A percentile compares a stretch with the other conserved stretches of the same genome.
phyloP scores from a whole-genome alignment of 2,113 vertebrate genomes.

The Eolophus roseicapilla region DNA sequence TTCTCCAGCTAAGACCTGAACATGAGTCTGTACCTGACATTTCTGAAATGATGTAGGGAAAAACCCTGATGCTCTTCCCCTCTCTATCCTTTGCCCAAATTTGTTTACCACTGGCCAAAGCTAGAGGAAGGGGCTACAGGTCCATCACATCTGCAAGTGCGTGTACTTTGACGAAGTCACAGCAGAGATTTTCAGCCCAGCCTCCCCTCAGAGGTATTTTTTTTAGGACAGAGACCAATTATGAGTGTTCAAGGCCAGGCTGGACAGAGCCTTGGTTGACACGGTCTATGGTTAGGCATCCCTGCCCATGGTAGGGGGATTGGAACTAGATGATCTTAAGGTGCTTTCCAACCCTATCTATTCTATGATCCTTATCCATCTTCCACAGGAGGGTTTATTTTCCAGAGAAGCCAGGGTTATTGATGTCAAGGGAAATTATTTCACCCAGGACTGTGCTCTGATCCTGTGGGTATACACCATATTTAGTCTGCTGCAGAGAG shows the following conservation, averaged over 20 bases:
- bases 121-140: neutral
- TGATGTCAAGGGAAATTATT: conserved; percentile 56
- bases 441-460: conserved; percentile 17
- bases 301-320: no score
- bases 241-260: neutral
- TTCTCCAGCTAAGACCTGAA: neutral
- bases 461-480: conserved; percentile 82
- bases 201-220: neutral
- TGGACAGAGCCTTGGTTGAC: neutral
- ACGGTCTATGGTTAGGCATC: neutral
- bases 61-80: neutral
- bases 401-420: conserved; percentile 27
- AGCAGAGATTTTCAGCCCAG: neutral
- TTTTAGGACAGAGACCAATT: neutral
- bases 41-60: neutral
- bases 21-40: rapidly evolving
- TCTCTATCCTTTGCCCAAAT: neutral
- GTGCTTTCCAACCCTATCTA: neutral
- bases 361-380: neutral
- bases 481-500: conserved; percentile 90
- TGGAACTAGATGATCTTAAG: neutral
- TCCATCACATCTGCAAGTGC: neutral
- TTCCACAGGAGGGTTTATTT: conserved; percentile 33
- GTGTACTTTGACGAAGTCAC: neutral
- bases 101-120: neutral